These are phyloP conservation scores for Protosalanx chinensis DNA, from an alignment of 2,797 vertebrate genomes.

Conservation along the genomic window DNA sequence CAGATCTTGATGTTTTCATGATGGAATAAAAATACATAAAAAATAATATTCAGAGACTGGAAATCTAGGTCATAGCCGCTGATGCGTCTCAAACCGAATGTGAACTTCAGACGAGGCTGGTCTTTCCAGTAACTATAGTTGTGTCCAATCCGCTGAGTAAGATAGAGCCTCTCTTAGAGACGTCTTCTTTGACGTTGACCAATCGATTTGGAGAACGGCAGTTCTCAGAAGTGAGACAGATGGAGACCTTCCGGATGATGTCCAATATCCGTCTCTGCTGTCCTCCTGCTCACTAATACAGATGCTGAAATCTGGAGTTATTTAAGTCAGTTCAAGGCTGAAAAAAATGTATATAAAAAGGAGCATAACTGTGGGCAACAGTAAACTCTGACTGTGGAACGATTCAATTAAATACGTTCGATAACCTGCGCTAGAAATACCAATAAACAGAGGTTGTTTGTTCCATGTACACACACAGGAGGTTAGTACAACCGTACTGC, in stretches of 20 bases:
- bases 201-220: not conserved
- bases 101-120: slow-evolving; percentile 73
- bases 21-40: slow-evolving; percentile 20
- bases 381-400: not conserved
- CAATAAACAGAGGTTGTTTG: slow-evolving; percentile 37
- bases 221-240: not conserved
- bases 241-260: not conserved
- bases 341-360: not conserved
- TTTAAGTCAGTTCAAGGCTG: slow-evolving; percentile 30
- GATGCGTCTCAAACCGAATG: slow-evolving; percentile 65
- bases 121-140: slow-evolving; percentile 55
- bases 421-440: not conserved
- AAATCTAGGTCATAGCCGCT: slow-evolving; percentile 74
- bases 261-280: slow-evolving; percentile 18
- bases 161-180: not conserved
- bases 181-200: not conserved
- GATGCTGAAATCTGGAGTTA: slow-evolving; percentile 24
- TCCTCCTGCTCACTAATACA: slow-evolving; percentile 19
- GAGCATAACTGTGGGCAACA: not conserved
- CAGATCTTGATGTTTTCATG: slow-evolving; percentile 57
- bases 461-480: slow-evolving; percentile 35
- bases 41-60: slow-evolving; percentile 45
- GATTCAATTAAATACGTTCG: not conserved
- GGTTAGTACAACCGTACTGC: slow-evolving; percentile 44
- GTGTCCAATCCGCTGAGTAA: not conserved